Conservation (phyloP, 1,140 invertebrate species). For the Oryctes rhinoceros region DNA sequence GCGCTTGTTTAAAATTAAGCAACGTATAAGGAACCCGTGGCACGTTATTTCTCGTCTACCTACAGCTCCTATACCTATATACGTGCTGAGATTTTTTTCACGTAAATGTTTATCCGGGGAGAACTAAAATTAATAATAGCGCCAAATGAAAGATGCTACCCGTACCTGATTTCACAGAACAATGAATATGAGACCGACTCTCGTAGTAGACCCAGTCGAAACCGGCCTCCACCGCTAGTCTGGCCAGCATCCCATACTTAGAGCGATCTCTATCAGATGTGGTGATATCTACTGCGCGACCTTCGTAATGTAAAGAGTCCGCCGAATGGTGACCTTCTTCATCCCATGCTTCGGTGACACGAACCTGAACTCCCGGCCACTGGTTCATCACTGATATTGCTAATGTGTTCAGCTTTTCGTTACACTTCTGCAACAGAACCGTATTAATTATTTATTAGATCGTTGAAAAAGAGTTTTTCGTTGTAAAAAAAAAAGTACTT, state of each 20-base stretch:
- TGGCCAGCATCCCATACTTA: constrained; percentile 94
- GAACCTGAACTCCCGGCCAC: constrained; percentile 92
- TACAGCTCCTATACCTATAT: background rate
- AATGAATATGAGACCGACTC: constrained; percentile 93
- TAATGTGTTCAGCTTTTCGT: constrained; percentile 93
- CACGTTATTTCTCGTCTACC: background rate
- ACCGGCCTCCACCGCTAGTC: constrained; percentile 95
- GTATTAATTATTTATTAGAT: background rate
- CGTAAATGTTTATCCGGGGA: constrained; percentile 15
- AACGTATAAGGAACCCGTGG: background rate
- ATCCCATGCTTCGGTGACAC: constrained; percentile 95
- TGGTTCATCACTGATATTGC: constrained; percentile 98
- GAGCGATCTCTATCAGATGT: constrained; percentile 91
- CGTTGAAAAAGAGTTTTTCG: too few relatives aligned
- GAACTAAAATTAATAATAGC: constrained; percentile 21
- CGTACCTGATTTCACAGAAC: constrained; percentile 97
- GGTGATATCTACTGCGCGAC: constrained; percentile 93
- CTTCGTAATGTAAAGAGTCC: constrained; percentile 94
- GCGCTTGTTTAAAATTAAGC: background rate
- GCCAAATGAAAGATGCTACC: constrained; percentile 45
- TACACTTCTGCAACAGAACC: constrained; percentile 80
- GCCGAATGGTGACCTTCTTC: constrained; percentile 82
- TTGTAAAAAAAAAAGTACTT: too few relatives aligned
- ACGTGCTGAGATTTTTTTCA: constrained; percentile 3
- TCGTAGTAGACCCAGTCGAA: constrained; percentile 99